phyloP scores from a whole-genome alignment of 2,113 vertebrate species.

The Elephantulus edwardii region DNA sequence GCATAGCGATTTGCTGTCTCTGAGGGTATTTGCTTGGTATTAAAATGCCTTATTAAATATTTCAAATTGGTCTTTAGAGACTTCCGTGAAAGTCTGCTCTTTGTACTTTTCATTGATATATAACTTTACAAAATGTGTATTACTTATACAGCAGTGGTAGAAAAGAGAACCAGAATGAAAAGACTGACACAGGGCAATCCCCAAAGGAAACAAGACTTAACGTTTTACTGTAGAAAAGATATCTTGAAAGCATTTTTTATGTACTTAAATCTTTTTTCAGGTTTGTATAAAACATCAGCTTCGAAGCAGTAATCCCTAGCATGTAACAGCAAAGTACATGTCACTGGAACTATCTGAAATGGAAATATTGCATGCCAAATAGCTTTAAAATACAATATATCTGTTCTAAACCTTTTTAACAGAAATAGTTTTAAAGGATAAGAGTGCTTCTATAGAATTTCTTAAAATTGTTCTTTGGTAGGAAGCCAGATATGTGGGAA shows the following conservation, averaged over 20 bases:
- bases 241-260: slow-evolving; percentile 34
- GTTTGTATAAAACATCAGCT: slow-evolving; percentile 59
- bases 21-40: slow-evolving; percentile 68
- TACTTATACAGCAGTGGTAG: slow-evolving; percentile 46
- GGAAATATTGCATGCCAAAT: slow-evolving; percentile 32
- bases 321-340: slow-evolving; percentile 11
- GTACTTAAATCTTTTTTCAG: neutral
- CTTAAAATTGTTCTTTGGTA: neutral
- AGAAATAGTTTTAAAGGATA: slow-evolving; percentile 13
- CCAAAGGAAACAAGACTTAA: slow-evolving; percentile 4
- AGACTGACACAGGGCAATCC: slow-evolving; percentile 18
- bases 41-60: slow-evolving; percentile 79
- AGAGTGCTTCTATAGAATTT: slow-evolving; percentile 34
- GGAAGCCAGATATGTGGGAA: neutral
- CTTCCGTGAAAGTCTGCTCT: neutral
- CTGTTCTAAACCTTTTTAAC: neutral
- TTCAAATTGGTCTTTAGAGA: slow-evolving; percentile 73
- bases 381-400: neutral
- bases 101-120: slow-evolving; percentile 56
- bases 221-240: slow-evolving; percentile 51
- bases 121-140: slow-evolving; percentile 13
- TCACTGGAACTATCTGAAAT: slow-evolving; percentile 52
- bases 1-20: slow-evolving; percentile 69
- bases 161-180: neutral
- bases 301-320: slow-evolving; percentile 47